Evolutionary conservation across 2,797 vertebrate genomes (phyloP).

Genomic region (Galago senegalensis): DNA sequence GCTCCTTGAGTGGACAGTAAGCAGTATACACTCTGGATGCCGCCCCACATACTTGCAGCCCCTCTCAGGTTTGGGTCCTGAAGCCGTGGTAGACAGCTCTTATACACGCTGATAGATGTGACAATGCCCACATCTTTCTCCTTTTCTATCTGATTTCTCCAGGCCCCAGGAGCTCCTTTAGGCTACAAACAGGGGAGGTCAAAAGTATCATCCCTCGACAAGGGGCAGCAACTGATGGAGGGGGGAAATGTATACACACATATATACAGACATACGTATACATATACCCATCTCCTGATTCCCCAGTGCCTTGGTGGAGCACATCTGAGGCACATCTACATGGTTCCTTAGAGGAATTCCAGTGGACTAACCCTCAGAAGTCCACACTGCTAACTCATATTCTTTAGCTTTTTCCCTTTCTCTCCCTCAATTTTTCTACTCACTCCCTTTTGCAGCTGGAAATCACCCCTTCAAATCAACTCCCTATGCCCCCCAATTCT

Average conservation of each 20-base stretch:
- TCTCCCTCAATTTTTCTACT: not conserved
- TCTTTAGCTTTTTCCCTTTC: not conserved
- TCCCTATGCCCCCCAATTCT: too few species aligned
- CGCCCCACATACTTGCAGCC: not conserved
- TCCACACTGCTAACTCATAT: not conserved
- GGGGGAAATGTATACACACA: not conserved
- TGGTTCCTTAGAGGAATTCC: not conserved
- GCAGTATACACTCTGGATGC: not conserved
- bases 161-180: not conserved
- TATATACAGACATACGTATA: not conserved
- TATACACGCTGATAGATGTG: not conserved
- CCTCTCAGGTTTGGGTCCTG: not conserved
- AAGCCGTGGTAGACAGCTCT: not conserved
- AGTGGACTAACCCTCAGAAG: not conserved
- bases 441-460: not conserved
- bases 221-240: not conserved
- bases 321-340: not conserved
- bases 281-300: not conserved
- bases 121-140: not conserved
- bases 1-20: not conserved
- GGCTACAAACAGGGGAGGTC: not conserved
- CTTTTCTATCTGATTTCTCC: not conserved
- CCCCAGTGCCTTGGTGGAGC: not conserved
- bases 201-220: not conserved
- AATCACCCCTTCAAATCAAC: not conserved